Base-by-base conservation (phyloP, 2,797 vertebrate species). In the Pseudomugil gertrudae region DNA sequence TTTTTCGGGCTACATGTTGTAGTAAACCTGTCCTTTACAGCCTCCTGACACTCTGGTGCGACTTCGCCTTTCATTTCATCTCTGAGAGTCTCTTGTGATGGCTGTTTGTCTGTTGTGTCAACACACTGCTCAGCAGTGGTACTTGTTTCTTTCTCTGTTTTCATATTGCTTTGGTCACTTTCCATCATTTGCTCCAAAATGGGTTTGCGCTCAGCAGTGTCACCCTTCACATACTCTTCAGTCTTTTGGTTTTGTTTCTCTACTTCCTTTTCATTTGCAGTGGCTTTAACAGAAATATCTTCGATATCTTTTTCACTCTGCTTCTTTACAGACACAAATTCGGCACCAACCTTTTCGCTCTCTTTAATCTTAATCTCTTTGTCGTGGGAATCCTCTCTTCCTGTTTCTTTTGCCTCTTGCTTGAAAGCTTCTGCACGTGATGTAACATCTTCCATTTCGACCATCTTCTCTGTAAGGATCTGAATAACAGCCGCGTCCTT, bases 321-420 rank as follows among this genome's bases (percentile, higher is more conserved):
- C 24, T 84, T 69, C 26, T 72, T 62, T 2, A 53, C 13, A 15
- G 61, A 30, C 11, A 48, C 36, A 47, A 10, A 40, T 66, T 66
- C 77, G 66, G 60, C 54, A 10, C 64, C 45, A 13, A 30, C 57
- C 40, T 79, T 77, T 51, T 76, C 68, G 59, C 80, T 62, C 0
- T 79, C 62, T 55, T 76, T 65, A 2, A 58, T 50, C 23, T 71
- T 52, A 10, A 62, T 32, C 24, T 83, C 75, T 76, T 76, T 50
- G 38, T 60, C 66, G 43, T 0, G 8, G 21, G 33, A 32, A 15
- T 76, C 68, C 4, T 68, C 69, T 24, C 60, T 72, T 10, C 1
- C n/a, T 48, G n/a, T 58, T 43, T 77, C 78, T 76, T 85, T 82
- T 38, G 26, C 50, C 13, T 76, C 80, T 13, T 80, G 78, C 36